Percentiles rank a stretch among this genome's conserved stretches.
phyloP scores from a whole-genome alignment of 2,113 vertebrate genomes.

The Oryzias curvinotus region DNA sequence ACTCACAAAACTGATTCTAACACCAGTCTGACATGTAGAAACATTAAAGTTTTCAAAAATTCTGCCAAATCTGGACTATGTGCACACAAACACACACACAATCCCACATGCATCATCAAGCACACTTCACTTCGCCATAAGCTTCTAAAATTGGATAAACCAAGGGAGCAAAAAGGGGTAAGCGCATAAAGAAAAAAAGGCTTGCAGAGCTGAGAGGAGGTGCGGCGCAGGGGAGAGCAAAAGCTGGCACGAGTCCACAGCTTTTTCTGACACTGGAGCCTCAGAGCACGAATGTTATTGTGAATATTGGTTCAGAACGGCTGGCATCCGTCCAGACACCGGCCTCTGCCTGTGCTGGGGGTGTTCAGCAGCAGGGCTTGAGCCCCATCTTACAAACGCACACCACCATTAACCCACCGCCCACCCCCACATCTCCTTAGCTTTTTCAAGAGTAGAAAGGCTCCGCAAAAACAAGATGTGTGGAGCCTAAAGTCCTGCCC shows the following conservation, averaged over 20 bases:
- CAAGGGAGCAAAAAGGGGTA: slow-evolving; percentile 12
- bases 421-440: slow-evolving; percentile 48
- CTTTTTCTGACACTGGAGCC: slow-evolving; percentile 59
- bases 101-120: slow-evolving; percentile 13
- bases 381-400: slow-evolving; percentile 44
- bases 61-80: not conserved
- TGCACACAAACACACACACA: not conserved
- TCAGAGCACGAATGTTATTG: slow-evolving; percentile 65
- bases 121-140: slow-evolving; percentile 17
- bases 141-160: slow-evolving; percentile 25
- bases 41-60: not conserved
- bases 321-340: slow-evolving; percentile 70
- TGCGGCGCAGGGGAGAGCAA: slow-evolving; percentile 43
- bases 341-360: slow-evolving; percentile 44
- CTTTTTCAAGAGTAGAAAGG: slow-evolving; percentile 65
- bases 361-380: slow-evolving; percentile 56
- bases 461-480: slow-evolving; percentile 74
- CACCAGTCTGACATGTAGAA: no score
- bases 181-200: slow-evolving; percentile 39
- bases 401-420: slow-evolving; percentile 34
- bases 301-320: slow-evolving; percentile 73
- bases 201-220: slow-evolving; percentile 42
- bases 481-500: slow-evolving; percentile 75
- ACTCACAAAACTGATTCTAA: no score
- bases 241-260: slow-evolving; percentile 68